Base-by-base conservation (phyloP, 2,797 vertebrate species). In the Gephyroberyx darwinii region DNA sequence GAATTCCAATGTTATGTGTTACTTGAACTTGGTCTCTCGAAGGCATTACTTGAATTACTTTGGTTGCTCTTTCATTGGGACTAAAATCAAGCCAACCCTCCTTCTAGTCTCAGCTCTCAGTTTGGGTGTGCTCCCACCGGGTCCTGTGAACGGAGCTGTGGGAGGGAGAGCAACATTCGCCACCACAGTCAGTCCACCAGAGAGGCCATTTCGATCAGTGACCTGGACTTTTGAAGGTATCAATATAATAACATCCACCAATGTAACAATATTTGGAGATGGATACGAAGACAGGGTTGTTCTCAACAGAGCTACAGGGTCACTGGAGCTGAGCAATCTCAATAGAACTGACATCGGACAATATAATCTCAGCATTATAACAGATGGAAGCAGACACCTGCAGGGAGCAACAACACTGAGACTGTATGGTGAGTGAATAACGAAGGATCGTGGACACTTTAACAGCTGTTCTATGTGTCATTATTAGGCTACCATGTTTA, bases 251-350 rank as follows among this genome's bases (percentile, higher is more conserved):
- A 35, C 33, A 35, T 35, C 33, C 33, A 7, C 33, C 5, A 13
- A 19, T 56, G n/a, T 13, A 10, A 33, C 20, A 14, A 41, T 17
- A n/a, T 35, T 16, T 20, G 62, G 10, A 30, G 2, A 39, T 3
- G 45, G 37, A 26, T 75, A 80, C 22, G 1, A 12, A 35, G 53
- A 16, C 26, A 71, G 77, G 60, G 35, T 67, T 50, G 51, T 13
- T 66, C 1, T 80, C 56, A n/a, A 68, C 58, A 53, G 0, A n/a
- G 13, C 5, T 41, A 75, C 72, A 22, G 72, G 67, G 3, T 71
- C 72, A 45, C 72, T 80, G 26, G 17, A 75, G 62, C 72, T 80
- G 30, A 67, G 19, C 47, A 26, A 37, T 35, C 45, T 80, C 51
- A 67, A 52, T 14, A 12, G 39, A 19, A 20, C 5, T 31, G 77